A percentile compares a stretch with the other conserved stretches of the same genome.
phyloP scores from a whole-genome alignment of 2,113 vertebrate genomes.

The Microcebus murinus region DNA sequence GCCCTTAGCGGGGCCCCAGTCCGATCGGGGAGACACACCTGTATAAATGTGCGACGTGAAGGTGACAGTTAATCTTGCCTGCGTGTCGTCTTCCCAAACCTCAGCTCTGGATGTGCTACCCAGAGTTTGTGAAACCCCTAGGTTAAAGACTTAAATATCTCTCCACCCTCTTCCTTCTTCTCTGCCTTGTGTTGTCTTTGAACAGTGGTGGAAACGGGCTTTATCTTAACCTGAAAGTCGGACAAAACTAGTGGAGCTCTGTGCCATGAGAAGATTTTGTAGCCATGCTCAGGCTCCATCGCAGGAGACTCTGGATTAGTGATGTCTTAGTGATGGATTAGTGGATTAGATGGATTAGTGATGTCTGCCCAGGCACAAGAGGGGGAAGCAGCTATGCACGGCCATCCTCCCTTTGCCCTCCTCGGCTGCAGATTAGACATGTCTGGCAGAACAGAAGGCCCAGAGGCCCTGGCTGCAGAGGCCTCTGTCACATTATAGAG shows the following conservation, averaged over 20 bases:
- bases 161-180: no score
- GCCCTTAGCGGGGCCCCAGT: background rate
- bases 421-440: accelerated
- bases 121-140: background rate
- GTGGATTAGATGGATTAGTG: background rate
- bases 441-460: background rate
- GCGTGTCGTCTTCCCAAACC: background rate
- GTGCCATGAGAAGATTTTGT: background rate
- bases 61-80: background rate
- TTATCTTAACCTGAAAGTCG: background rate
- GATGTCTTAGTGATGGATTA: background rate
- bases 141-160: background rate
- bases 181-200: background rate
- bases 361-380: background rate
- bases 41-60: background rate
- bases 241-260: no score
- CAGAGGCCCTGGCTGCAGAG: background rate
- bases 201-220: background rate
- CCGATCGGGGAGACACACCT: background rate
- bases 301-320: background rate
- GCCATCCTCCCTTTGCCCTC: background rate
- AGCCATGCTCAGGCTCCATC: background rate
- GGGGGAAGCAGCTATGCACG: background rate
- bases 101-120: background rate
- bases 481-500: no score